A percentile compares a stretch with the other conserved stretches of the same genome.
These are phyloP conservation scores for Lordiphosa collinella DNA, from an alignment of 1,140 invertebrate genomes.

Conservation along the genomic window DNA sequence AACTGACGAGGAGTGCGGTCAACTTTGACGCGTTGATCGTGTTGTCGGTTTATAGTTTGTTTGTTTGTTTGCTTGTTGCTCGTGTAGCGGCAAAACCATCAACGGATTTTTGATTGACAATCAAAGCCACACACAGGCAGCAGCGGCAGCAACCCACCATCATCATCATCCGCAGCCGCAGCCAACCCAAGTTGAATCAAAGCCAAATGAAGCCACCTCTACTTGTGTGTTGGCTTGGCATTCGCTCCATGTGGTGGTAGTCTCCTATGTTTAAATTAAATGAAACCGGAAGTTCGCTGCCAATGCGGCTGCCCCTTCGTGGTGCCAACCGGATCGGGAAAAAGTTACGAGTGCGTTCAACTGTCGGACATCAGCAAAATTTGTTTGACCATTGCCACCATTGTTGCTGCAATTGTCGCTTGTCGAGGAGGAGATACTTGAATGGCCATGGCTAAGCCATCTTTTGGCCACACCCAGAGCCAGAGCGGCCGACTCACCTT, in stretches of 20 bases:
- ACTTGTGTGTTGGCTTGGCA: slow-evolving; percentile 7
- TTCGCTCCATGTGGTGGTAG: slow-evolving; percentile 2
- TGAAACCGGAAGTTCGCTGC: slow-evolving; percentile 10
- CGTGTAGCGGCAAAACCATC: background rate
- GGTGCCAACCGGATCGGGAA: slow-evolving; percentile 4
- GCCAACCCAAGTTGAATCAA: background rate
- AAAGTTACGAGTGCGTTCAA: slow-evolving; percentile 12
- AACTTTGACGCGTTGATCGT: slow-evolving; percentile 9
- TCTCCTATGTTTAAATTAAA: slow-evolving; percentile 4
- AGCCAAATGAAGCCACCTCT: background rate
- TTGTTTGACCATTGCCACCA: slow-evolving; percentile 3
- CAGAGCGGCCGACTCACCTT: slow-evolving; percentile 6
- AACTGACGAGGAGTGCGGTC: slow-evolving; percentile 5
- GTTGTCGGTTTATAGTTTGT: no score
- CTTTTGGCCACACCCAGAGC: slow-evolving; percentile 3
- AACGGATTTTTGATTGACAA: slow-evolving; percentile 14
- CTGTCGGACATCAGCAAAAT: slow-evolving; percentile 1
- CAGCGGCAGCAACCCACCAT: slow-evolving; percentile 6
- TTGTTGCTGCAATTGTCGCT: background rate
- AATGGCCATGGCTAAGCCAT: background rate
- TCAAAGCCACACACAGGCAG: slow-evolving; percentile 11
- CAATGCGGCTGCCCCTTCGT: slow-evolving; percentile 1
- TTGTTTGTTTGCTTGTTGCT: background rate
- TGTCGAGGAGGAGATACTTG: background rate
- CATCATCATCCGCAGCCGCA: background rate